Evolutionary conservation across 1,140 invertebrate species (phyloP).

Genomic region (Cotesia typhae): DNA sequence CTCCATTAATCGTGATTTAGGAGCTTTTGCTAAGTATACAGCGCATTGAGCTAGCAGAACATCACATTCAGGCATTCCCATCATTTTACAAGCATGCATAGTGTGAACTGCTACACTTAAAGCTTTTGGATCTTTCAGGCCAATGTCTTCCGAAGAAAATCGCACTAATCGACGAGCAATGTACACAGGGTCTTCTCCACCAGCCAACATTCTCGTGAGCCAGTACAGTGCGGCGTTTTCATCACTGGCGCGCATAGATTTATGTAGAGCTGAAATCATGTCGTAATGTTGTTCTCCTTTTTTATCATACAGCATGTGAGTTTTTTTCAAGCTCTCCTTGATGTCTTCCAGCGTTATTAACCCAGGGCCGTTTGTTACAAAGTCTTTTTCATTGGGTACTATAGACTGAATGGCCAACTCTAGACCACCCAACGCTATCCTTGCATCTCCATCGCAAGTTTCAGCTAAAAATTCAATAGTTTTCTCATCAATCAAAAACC

Average conservation of each 20-base stretch:
- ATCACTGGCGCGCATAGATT: constrained; percentile 85
- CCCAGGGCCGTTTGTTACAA: constrained; percentile 44
- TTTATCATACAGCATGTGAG: constrained; percentile 80
- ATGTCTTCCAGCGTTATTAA: constrained; percentile 71
- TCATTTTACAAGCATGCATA: constrained; percentile 80
- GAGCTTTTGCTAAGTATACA: constrained; percentile 78
- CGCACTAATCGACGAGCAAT: constrained; percentile 80
- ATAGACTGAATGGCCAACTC: constrained; percentile 75
- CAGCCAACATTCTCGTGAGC: constrained; percentile 81
- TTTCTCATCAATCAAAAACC: constrained; percentile 68
- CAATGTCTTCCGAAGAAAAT: constrained; percentile 80
- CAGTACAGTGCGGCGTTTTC: constrained; percentile 86
- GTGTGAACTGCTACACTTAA: constrained; percentile 74
- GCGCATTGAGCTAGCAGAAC: constrained; percentile 80
- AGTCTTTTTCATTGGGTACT: constrained; percentile 48
- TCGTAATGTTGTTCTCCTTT: constrained; percentile 88
- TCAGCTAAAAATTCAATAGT: constrained; percentile 77
- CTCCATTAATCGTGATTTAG: constrained; percentile 79
- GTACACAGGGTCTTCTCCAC: constrained; percentile 85
- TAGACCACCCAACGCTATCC: constrained; percentile 79
- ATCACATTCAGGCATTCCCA: constrained; percentile 85
- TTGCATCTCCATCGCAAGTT: constrained; percentile 83
- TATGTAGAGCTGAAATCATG: constrained; percentile 83
- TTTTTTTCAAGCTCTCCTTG: constrained; percentile 71
- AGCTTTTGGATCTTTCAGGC: constrained; percentile 69